Conservation (phyloP, 1,140 invertebrate species). For the Drosophila mauritiana region DNA sequence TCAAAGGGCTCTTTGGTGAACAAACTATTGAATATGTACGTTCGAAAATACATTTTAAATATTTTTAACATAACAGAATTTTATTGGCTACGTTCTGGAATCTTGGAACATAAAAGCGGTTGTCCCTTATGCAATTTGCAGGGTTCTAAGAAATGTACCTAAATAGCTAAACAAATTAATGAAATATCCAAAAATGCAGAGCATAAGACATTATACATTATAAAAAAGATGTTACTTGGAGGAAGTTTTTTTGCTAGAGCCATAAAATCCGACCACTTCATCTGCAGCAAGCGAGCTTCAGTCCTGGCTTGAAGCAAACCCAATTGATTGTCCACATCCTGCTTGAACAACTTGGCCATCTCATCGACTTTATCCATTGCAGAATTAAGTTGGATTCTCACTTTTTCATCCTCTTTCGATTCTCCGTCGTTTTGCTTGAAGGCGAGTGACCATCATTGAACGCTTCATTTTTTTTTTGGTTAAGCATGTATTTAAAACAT, state of each 20-base stretch:
- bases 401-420: conserved; percentile 42
- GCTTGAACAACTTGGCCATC: conserved; percentile 15
- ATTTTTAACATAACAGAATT: background rate
- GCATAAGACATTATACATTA: background rate
- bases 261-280: conserved; percentile 46
- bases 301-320: conserved; percentile 27
- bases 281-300: conserved; percentile 36
- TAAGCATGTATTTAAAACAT: background rate
- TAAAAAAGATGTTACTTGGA: background rate
- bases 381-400: conserved; percentile 44
- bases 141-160: too few species aligned
- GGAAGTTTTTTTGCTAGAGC: background rate
- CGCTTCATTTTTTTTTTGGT: conserved; percentile 58
- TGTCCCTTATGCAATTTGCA: too few species aligned
- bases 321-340: conserved; percentile 36
- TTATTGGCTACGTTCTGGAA: too few species aligned
- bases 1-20: background rate
- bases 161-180: background rate
- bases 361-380: conserved; percentile 40
- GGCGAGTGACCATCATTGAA: conserved; percentile 38
- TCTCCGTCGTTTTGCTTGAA: conserved; percentile 34
- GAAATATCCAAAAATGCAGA: background rate
- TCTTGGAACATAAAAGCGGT: too few species aligned
- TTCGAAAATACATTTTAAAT: background rate
- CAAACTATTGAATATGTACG: background rate